Percentiles rank a stretch among this genome's conserved stretches.
phyloP scores from a whole-genome alignment of 2,113 vertebrate species.

The Pangasianodon gigas region DNA sequence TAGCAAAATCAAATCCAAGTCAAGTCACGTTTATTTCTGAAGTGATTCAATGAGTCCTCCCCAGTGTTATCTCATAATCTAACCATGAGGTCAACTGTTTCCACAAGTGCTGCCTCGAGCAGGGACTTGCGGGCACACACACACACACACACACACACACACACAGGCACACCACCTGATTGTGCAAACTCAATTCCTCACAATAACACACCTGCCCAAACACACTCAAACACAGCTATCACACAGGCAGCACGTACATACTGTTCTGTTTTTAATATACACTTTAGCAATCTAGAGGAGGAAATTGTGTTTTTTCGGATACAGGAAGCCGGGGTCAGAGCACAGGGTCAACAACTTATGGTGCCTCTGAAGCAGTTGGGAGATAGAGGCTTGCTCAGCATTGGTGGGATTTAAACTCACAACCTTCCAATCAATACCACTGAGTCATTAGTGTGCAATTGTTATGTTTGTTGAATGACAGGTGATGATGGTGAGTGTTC shows the following conservation, averaged over 20 bases:
- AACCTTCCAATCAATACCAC: background rate
- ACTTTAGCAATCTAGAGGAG: background rate
- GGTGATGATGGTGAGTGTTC: background rate
- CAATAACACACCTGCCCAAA: constrained; percentile 39
- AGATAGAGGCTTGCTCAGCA: too few relatives aligned
- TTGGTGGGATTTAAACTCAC: background rate
- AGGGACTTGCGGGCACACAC: constrained; percentile 52
- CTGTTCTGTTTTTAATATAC: background rate
- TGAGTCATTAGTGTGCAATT: background rate
- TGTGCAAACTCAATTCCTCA: constrained; percentile 35
- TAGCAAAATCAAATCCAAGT: background rate
- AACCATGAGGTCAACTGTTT: constrained; percentile 56
- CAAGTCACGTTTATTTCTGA: background rate
- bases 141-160: constrained; percentile 30
- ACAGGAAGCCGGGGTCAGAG: background rate
- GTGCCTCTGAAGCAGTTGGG: background rate
- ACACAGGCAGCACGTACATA: background rate
- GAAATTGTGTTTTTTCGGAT: background rate
- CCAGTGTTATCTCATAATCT: constrained; percentile 33
- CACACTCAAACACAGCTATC: constrained; percentile 31
- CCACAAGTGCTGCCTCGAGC: constrained; percentile 56
- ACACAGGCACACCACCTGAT: constrained; percentile 16
- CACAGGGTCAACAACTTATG: background rate
- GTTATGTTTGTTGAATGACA: background rate
- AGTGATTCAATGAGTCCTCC: background rate